Conservation (phyloP, 2,888 invertebrate genomes). For the Tetragonula carbonaria region DNA sequence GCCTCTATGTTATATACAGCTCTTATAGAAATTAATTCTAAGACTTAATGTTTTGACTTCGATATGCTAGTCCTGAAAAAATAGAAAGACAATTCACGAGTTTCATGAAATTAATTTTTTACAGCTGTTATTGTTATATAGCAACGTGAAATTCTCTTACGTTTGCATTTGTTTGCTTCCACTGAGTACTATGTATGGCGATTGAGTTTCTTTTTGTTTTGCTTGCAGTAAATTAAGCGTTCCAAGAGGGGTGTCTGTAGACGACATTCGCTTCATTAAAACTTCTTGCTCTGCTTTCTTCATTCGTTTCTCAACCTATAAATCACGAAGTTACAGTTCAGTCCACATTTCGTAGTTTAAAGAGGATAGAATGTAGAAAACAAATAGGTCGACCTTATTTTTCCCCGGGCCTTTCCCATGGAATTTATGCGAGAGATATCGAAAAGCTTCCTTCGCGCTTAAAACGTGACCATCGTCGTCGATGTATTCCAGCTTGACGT, state of each 20-base stretch:
- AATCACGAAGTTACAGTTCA: slow-evolving; percentile 5
- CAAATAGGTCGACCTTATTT: slow-evolving; percentile 89
- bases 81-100: slow-evolving; percentile 19
- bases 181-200: slow-evolving; percentile 96
- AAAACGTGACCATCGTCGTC: slow-evolving; percentile 97
- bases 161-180: slow-evolving; percentile 91
- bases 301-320: slow-evolving; percentile 93
- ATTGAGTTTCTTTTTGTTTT: slow-evolving; percentile 97
- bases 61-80: slow-evolving; percentile 83
- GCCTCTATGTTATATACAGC: slow-evolving; percentile 63
- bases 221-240: slow-evolving; percentile 97
- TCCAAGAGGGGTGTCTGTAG: slow-evolving; percentile 98
- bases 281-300: slow-evolving; percentile 97
- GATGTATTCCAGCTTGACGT: slow-evolving; percentile 97
- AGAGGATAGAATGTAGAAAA: background rate
- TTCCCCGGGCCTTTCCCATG: slow-evolving; percentile 99
- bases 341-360: background rate
- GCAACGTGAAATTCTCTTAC: slow-evolving; percentile 71
- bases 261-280: slow-evolving; percentile 98
- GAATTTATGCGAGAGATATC: slow-evolving; percentile 98
- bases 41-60: slow-evolving; percentile 81
- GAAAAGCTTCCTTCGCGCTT: slow-evolving; percentile 98
- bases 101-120: slow-evolving; percentile 8
- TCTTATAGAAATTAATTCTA: slow-evolving; percentile 18
- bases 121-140: background rate